phyloP scores from a whole-genome alignment of 2,797 vertebrate genomes.

The Anableps anableps region DNA sequence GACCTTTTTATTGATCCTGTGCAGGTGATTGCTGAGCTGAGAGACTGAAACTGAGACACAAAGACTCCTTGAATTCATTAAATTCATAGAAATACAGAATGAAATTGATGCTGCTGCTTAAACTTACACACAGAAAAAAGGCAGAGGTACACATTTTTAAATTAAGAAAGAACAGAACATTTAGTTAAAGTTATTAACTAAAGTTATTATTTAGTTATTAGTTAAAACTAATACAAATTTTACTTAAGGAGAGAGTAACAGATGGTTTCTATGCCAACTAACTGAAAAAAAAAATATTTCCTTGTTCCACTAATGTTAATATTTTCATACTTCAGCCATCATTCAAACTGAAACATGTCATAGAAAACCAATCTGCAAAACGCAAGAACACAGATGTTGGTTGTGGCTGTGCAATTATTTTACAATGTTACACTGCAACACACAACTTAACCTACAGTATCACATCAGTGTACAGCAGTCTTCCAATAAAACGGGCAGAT shows the following conservation, averaged over 20 bases:
- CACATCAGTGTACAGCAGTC: background rate
- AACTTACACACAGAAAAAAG: background rate
- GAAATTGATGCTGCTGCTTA: background rate
- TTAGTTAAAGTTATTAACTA: too few species aligned
- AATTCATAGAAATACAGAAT: background rate
- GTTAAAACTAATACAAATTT: background rate
- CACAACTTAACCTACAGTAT: background rate
- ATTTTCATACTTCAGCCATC: background rate
- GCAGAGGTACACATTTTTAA: background rate
- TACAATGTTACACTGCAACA: background rate
- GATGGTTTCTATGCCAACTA: background rate
- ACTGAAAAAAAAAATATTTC: too few species aligned
- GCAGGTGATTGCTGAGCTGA: background rate
- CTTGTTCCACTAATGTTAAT: background rate
- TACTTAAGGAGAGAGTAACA: background rate
- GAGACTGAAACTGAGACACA: background rate
- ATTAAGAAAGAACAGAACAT: background rate
- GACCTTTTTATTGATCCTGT: constrained; percentile 19
- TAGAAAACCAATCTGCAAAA: background rate
- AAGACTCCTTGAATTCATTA: background rate
- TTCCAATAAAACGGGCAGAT: background rate
- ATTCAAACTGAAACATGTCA: background rate
- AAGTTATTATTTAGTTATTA: too few species aligned
- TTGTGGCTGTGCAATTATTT: background rate
- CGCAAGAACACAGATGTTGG: background rate